Percentiles rank a stretch among this genome's conserved stretches.
Conservation (phyloP, 2,888 invertebrate species). For the Kuschelorhynchus macadamiae region DNA sequence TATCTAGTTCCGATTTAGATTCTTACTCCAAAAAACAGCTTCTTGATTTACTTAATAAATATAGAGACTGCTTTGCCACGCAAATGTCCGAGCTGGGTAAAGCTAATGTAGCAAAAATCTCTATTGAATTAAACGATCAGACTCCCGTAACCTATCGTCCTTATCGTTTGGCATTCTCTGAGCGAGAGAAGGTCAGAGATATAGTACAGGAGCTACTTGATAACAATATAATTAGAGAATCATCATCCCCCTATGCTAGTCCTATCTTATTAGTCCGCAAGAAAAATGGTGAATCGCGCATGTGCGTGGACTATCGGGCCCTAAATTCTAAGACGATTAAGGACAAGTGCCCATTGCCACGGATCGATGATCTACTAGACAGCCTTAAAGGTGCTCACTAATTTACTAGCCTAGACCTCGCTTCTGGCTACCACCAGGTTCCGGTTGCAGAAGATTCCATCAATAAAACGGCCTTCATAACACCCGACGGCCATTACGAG, state of each 20-base stretch:
- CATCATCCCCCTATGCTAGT: neutral
- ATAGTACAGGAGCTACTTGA: conserved; percentile 33
- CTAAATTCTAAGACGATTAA: conserved; percentile 43
- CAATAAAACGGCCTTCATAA: neutral
- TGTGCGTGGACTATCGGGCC: conserved; percentile 49
- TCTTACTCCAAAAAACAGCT: too few relatives aligned
- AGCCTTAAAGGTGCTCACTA: conserved; percentile 45
- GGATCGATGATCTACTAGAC: too few relatives aligned
- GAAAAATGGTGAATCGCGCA: conserved; percentile 15
- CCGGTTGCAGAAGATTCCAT: too few relatives aligned
- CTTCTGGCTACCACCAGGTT: too few relatives aligned
- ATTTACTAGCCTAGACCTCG: conserved; percentile 21
- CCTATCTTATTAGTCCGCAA: too few relatives aligned
- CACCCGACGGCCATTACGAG: too few relatives aligned
- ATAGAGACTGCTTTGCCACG: conserved; percentile 5
- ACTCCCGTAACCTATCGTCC: conserved; percentile 1
- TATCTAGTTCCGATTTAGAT: too few relatives aligned
- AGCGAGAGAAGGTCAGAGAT: conserved; percentile 41
- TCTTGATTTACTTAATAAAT: too few relatives aligned
- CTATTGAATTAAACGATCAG: conserved; percentile 36
- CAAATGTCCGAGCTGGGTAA: conserved; percentile 5
- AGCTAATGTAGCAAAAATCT: conserved; percentile 40
- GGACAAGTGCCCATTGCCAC: too few relatives aligned
- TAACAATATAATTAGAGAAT: conserved; percentile 33
- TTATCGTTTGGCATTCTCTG: conserved; percentile 8